Evolutionary conservation across 1,140 invertebrate species (phyloP), one percentile per base, ranked within the genome.

Genomic region (Triops longicaudatus): DNA sequence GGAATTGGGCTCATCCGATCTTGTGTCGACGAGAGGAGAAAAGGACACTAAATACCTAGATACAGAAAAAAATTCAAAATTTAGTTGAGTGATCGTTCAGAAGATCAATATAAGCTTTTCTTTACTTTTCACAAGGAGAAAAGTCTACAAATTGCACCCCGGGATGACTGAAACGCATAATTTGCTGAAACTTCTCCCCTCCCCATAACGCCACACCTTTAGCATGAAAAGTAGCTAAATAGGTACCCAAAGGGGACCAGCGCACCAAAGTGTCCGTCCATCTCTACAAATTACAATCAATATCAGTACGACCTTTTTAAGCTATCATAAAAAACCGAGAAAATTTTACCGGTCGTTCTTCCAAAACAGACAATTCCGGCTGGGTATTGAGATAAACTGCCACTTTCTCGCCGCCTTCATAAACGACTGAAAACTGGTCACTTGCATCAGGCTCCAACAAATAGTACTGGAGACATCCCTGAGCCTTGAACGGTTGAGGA

Each of bases 241-340:
- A 99, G 1, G 96, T 98, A 43, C 98, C 98, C 44, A 96, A 85
- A 0, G 96, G 97, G 26, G 97, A 99, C 97, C 98, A 99, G 80
- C 93, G 93, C 1, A 97, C 92, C 82, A 96, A 96, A 0, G 93
- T 95, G 83, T 98, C 96, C 14, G 95, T 96, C 95, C 96, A 98
- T 78, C 90, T 88, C 93, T 95, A 82, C 26, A 26, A 42, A 26
- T 37, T 5, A 74, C 12, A 50, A 50, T 50, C 2, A 50, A 28
- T 63, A n/a, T 37, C 71, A 71, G 26, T 42, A 26, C 26, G 14
- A 43, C 2, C 31, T 37, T 2, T 37, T 37, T 37, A 37, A 37
- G 31, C 31, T n/a, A n/a, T n/a, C 31, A 4, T 37, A 37, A 37
- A 17, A 4, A 77, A 73, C 72, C 78, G 78, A 75, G 77, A 78